Evolutionary conservation across 1,140 invertebrate genomes (phyloP).

Genomic region (Xylocopa sonorina): DNA sequence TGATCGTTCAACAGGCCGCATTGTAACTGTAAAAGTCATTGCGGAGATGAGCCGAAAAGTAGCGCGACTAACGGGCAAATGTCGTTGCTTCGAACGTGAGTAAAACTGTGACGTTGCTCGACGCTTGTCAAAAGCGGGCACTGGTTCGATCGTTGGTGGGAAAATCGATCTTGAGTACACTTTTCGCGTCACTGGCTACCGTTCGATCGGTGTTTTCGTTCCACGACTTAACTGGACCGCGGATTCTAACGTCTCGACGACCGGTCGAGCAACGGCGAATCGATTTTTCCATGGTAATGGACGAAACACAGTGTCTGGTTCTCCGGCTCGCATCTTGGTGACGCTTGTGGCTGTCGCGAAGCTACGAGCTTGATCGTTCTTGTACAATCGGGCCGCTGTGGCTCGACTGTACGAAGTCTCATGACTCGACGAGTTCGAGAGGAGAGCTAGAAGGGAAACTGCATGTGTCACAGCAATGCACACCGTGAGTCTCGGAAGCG

Average conservation of each 20-base stretch:
- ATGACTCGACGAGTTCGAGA: slow-evolving; percentile 39
- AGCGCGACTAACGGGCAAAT: not conserved
- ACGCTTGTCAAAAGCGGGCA: slow-evolving; percentile 18
- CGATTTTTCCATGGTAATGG: slow-evolving; percentile 17
- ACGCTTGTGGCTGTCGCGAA: slow-evolving; percentile 9
- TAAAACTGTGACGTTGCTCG: slow-evolving; percentile 39
- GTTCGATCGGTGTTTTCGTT: too few relatives aligned
- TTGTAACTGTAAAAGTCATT: slow-evolving; percentile 22
- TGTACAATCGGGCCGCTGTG: slow-evolving; percentile 11
- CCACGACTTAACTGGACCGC: too few relatives aligned
- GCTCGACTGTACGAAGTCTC: not conserved
- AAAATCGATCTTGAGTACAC: not conserved
- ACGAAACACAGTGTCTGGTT: not conserved
- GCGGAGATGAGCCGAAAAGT: slow-evolving; percentile 11
- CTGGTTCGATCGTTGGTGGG: not conserved
- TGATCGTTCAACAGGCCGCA: slow-evolving; percentile 39
- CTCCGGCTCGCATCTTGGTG: slow-evolving; percentile 19
- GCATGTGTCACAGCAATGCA: slow-evolving; percentile 66
- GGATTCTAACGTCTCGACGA: not conserved
- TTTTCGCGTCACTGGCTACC: not conserved
- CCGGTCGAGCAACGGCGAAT: not conserved
- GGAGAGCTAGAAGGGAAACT: slow-evolving; percentile 52
- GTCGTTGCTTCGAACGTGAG: slow-evolving; percentile 18
- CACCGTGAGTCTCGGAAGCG: slow-evolving; percentile 69
- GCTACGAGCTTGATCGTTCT: slow-evolving; percentile 3